These are phyloP conservation scores for Falco punctatus DNA, from an alignment of 2,113 vertebrate genomes.

Conservation along the genomic window DNA sequence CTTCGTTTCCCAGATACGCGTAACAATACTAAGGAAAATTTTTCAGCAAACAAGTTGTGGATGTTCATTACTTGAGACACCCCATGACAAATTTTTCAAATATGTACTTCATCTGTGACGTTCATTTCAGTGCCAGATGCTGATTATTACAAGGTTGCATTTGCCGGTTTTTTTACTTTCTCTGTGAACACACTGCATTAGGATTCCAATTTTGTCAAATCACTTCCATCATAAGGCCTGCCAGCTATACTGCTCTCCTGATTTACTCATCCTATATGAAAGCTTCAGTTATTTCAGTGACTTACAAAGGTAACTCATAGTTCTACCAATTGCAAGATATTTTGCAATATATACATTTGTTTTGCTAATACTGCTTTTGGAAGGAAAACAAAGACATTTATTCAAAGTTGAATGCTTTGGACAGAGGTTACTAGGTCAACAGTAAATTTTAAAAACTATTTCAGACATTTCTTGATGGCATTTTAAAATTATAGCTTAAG, in stretches of 20 bases:
- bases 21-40: constrained; percentile 9
- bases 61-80: constrained; percentile 35
- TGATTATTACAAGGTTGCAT: constrained; percentile 5
- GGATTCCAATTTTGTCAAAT: neutral
- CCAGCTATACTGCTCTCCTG: neutral
- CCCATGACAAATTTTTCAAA: constrained; percentile 33
- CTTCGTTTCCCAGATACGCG: neutral
- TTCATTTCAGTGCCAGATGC: constrained; percentile 12
- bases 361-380: constrained; percentile 36
- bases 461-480: constrained; percentile 71
- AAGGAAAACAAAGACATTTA: constrained; percentile 70
- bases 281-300: neutral
- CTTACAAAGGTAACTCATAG: neutral
- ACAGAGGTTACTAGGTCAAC: constrained; percentile 74
- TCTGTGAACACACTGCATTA: neutral
- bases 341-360: neutral
- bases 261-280: neutral
- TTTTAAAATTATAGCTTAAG: constrained; percentile 73
- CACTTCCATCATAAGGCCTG: neutral
- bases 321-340: neutral
- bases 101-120: constrained; percentile 1
- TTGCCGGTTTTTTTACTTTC: neutral
- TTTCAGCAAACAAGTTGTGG: constrained; percentile 9
- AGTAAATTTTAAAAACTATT: constrained; percentile 75
- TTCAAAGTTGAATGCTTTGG: constrained; percentile 61